Evolutionary conservation across 2,113 vertebrate genomes (phyloP).

Genomic region (Perca schrenkii): DNA sequence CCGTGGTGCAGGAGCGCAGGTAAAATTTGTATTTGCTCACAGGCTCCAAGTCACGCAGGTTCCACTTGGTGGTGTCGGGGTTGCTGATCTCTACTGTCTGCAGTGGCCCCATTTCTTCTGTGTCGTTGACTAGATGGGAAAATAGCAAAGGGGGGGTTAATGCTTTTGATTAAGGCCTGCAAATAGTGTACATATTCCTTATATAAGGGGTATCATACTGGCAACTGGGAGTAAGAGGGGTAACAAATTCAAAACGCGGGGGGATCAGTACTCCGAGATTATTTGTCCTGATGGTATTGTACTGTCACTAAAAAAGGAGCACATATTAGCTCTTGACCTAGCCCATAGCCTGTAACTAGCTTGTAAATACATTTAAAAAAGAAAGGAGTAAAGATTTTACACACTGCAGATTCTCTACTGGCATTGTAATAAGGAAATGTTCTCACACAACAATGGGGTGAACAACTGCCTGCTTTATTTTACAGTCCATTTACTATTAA

Average conservation of each 20-base stretch:
- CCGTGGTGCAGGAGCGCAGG: slow-evolving; percentile 89
- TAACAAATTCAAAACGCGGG: neutral
- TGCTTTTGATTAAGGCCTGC: neutral
- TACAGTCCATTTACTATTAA: no score
- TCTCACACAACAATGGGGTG: neutral
- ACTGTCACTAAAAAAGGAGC: no score
- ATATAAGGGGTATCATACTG: neutral
- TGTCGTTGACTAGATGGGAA: slow-evolving; percentile 89
- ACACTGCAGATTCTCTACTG: neutral
- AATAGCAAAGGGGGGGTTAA: neutral
- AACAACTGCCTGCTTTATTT: no score
- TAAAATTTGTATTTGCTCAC: slow-evolving; percentile 95
- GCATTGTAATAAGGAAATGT: neutral
- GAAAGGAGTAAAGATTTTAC: neutral
- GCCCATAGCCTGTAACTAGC: neutral
- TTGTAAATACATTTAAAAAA: neutral
- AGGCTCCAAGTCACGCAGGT: slow-evolving; percentile 86
- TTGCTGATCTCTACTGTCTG: slow-evolving; percentile 86
- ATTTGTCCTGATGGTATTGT: no score
- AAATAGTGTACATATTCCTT: neutral
- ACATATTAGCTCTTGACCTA: neutral
- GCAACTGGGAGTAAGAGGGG: neutral
- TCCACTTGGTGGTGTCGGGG: slow-evolving; percentile 85
- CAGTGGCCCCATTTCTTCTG: slow-evolving; percentile 86
- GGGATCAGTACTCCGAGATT: no score